Percentiles rank a stretch among this genome's conserved stretches.
Conservation (phyloP, 2,113 vertebrate species). For the Ahaetulla prasina region DNA sequence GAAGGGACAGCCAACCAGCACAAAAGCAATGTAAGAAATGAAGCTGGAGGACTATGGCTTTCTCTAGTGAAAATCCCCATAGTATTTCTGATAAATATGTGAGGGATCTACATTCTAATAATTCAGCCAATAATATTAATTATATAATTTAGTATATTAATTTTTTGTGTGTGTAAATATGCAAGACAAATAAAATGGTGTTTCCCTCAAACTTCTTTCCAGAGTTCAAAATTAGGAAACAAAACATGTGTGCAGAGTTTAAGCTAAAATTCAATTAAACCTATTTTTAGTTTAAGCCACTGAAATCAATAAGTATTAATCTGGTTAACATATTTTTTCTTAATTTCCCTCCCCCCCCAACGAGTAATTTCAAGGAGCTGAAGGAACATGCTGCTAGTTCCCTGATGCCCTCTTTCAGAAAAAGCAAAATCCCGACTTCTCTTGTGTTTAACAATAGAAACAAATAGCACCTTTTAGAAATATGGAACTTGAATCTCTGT, state of each 20-base stretch:
- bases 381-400: not conserved
- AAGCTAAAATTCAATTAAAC: not conserved
- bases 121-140: not conserved
- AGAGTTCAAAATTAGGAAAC: not conserved
- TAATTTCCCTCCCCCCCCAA: accelerated
- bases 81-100: not conserved
- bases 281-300: not conserved
- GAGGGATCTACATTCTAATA: not conserved
- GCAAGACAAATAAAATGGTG: not conserved
- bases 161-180: not conserved
- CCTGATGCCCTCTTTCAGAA: not conserved
- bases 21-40: not conserved
- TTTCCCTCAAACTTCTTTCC: not conserved
- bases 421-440: not conserved
- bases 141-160: not conserved
- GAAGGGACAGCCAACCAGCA: not conserved
- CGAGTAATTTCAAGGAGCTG: not conserved
- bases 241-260: not conserved
- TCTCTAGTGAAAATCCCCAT: not conserved
- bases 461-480: not conserved
- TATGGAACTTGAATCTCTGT: not conserved
- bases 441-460: not conserved
- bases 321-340: not conserved
- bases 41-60: not conserved
- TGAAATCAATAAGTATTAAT: not conserved